Base-by-base conservation (phyloP, 2,113 vertebrate species). In the Scytalopus superciliaris region DNA sequence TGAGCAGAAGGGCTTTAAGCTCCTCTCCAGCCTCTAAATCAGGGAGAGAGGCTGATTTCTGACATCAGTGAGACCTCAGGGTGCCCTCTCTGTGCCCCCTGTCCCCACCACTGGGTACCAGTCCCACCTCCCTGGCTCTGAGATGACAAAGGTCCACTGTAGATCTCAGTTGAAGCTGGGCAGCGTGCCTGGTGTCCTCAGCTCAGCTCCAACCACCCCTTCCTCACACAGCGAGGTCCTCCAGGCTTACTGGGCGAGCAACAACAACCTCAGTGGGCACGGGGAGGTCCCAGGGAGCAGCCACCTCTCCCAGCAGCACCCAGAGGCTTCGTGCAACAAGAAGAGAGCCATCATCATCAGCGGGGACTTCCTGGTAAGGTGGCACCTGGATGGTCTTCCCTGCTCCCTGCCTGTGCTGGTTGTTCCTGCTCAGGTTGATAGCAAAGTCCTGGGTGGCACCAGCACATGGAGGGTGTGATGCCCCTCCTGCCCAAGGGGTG, bases 301-400 rank as follows among this genome's bases (percentile, higher is more conserved):
- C 95, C 84, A 16, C 55, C 94, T 80, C 57, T 88, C 97, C 79
- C 97, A 63, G 49, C 90, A 95, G 80, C 10, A 0, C 47, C 37
- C 52, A 12, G 66, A 81, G 42, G 37, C 89, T 64, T 62, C 14
- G 1, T 2, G 6, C 3, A 69, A 82, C 9, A 52, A 47, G 52
- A 98, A 98, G 82, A 97, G 96, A 50, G 99, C 99, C 15, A 70
- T 99, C 76, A 97, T 99, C 92, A 88, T 99, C 92, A 98, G 96
- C 0, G 99, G 99, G 72, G 98, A 98, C 31, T 98, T 99, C 85
- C 97, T 99, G 98, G 99, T 99, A 97, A 98, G 97, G 88, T n/a
- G 35, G 31, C 35, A 37, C 33, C 53, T 42, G 45, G 79, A 4
- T 15, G n/a, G 24, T 47, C 30, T 14, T 39, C 49, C 31, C 57